These are phyloP conservation scores for Gila orcuttii DNA, from an alignment of 2,113 vertebrate genomes.

Conservation along the genomic window DNA sequence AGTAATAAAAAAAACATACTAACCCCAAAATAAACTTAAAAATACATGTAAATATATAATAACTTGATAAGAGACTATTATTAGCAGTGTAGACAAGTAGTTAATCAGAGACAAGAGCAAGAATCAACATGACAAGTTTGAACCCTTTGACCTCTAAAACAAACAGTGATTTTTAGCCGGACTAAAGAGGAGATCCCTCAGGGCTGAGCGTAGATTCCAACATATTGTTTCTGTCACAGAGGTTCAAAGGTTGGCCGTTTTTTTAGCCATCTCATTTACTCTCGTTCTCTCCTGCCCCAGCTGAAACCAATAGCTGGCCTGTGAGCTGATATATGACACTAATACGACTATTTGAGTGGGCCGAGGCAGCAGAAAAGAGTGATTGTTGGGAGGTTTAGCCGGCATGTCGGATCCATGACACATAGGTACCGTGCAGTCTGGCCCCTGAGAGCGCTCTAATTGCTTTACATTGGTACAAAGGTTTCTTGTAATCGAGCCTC, in stretches of 20 bases:
- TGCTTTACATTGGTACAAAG: conserved; percentile 99
- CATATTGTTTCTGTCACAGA: conserved; percentile 41
- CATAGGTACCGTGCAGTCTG: conserved; percentile 84
- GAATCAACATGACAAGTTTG: conserved; percentile 9
- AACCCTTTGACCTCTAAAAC: conserved; percentile 30
- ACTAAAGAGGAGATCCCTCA: conserved; percentile 34
- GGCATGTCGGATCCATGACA: conserved; percentile 89
- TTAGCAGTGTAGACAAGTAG: not conserved
- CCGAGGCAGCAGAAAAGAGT: conserved; percentile 85
- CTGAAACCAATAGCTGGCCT: conserved; percentile 80
- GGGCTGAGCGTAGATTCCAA: conserved; percentile 19
- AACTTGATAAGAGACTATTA: too few relatives aligned
- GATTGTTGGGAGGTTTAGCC: conserved; percentile 90
- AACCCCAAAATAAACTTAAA: too few relatives aligned
- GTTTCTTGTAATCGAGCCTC: conserved; percentile 96
- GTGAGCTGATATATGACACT: conserved; percentile 89
- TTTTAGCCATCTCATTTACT: conserved; percentile 29
- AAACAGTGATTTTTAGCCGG: conserved; percentile 41
- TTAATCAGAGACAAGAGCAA: conserved; percentile 6
- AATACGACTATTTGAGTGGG: conserved; percentile 86
- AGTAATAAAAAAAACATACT: too few relatives aligned
- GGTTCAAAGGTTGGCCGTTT: conserved; percentile 36
- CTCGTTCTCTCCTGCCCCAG: not conserved
- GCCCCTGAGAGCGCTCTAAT: conserved; percentile 94
- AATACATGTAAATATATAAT: too few relatives aligned